Evolutionary conservation across 30 jellyfish, hydroid and myxozoan genomes (phyloP), one percentile per base, ranked within the genome.

Genomic region (Clytia hemisphaerica): DNA sequence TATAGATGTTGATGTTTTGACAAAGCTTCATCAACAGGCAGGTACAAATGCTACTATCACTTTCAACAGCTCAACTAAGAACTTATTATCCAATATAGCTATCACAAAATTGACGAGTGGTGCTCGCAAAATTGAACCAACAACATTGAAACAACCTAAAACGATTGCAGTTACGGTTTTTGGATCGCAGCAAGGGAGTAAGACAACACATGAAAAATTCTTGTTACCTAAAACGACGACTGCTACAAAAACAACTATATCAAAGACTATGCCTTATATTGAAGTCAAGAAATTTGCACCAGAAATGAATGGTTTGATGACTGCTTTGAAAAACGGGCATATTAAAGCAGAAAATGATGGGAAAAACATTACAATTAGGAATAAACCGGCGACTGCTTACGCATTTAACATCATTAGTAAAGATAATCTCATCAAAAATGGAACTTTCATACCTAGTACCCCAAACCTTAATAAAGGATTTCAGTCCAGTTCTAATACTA

Each of bases 261-360:
- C n/a, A n/a, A n/a, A n/a, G n/a, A n/a, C n/a, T n/a, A n/a, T n/a
- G n/a, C n/a, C n/a, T n/a, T 22, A 45, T 31, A 22, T 57, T 5
- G 70, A 57, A 22, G 35, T 57, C 1, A 57, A 57, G 44, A 57
- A 57, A n/a, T 57, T 57, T 57, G 70, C 35, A n/a, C 70, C 70
- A n/a, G 70, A 57, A 57, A 57, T 57, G 44, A 57, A 57, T 9
- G 70, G 70, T 5, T 22, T 57, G 16, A 22, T 57, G 16, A n/a
- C 70, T 21, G 70, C 44, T 5, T n/a, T 57, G 49, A n/a, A n/a
- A n/a, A n/a, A n/a, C n/a, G n/a, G n/a, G n/a, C n/a, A n/a, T n/a
- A n/a, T n/a, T n/a, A n/a, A n/a, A n/a, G n/a, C n/a, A n/a, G n/a
- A n/a, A n/a, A n/a, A n/a, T n/a, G n/a, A n/a, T n/a, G n/a, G n/a